Conservation (phyloP, 2,113 vertebrate species). For the Rhodinocichla rosea region DNA sequence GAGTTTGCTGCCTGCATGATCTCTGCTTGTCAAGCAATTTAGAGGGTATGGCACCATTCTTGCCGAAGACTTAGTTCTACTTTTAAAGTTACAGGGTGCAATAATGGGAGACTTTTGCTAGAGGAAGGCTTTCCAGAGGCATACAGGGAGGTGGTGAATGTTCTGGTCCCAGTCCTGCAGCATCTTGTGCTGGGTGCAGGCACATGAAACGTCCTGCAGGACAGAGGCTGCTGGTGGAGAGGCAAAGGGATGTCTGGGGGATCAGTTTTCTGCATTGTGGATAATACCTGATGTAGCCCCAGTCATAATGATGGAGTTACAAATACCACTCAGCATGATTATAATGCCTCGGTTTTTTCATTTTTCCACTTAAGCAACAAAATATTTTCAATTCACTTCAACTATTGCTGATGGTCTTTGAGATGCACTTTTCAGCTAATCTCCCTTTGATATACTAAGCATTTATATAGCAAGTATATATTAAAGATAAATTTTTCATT, state of each 20-base stretch:
- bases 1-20: neutral
- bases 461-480: neutral
- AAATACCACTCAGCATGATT: neutral
- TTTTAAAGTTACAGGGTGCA: neutral
- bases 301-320: neutral
- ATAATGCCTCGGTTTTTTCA: neutral
- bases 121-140: slow-evolving; percentile 35
- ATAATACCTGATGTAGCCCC: neutral
- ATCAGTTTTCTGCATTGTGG: neutral
- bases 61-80: neutral
- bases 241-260: neutral
- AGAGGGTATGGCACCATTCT: neutral
- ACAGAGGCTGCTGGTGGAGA: neutral
- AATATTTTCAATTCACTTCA: neutral
- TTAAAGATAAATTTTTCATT: neutral
- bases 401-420: neutral
- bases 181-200: neutral
- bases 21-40: neutral
- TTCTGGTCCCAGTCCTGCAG: neutral
- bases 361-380: neutral
- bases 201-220: neutral
- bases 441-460: neutral
- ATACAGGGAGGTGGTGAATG: neutral
- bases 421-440: neutral
- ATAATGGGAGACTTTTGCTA: neutral